These are phyloP conservation scores for Danio rerio DNA, from an alignment of 2,113 vertebrate species.

Conservation along the genomic window DNA sequence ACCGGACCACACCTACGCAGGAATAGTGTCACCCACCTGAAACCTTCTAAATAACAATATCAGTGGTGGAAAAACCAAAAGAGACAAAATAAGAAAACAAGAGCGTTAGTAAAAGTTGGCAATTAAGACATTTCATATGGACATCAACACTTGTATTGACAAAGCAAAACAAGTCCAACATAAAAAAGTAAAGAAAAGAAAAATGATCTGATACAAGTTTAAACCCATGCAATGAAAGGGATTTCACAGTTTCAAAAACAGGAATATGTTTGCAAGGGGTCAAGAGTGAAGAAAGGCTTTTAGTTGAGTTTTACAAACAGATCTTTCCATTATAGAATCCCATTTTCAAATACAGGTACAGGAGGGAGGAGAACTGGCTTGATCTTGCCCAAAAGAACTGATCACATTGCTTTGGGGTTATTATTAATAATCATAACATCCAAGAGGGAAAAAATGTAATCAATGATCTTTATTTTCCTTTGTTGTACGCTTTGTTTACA, in stretches of 20 bases:
- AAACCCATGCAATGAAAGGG: slow-evolving; percentile 83
- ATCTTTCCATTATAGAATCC: slow-evolving; percentile 35
- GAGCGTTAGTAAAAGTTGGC: slow-evolving; percentile 99
- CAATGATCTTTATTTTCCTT: background rate
- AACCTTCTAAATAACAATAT: slow-evolving; percentile 99
- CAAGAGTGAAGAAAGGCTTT: slow-evolving; percentile 98
- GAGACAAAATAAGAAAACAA: slow-evolving; percentile 99
- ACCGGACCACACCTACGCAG: slow-evolving; percentile 98
- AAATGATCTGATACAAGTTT: slow-evolving; percentile 43
- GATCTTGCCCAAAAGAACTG: slow-evolving; percentile 95
- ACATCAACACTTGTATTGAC: slow-evolving; percentile 70
- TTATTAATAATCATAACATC: slow-evolving; percentile 68
- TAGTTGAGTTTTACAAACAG: slow-evolving; percentile 58
- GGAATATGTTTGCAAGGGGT: slow-evolving; percentile 80
- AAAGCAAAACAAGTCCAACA: slow-evolving; percentile 60
- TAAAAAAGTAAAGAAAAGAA: slow-evolving; percentile 24
- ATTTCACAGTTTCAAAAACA: slow-evolving; percentile 62
- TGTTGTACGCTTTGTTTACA: slow-evolving; percentile 64
- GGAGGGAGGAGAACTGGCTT: slow-evolving; percentile 94
- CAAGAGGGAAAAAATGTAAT: too few relatives aligned
- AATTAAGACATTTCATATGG: slow-evolving; percentile 94
- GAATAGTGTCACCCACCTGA: slow-evolving; percentile 99
- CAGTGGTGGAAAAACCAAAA: slow-evolving; percentile 99
- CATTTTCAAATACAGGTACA: slow-evolving; percentile 58
- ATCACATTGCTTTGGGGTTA: slow-evolving; percentile 84